A percentile compares a stretch with the other conserved stretches of the same genome.
phyloP scores from a whole-genome alignment of 2,113 vertebrate species.

The Perca fluviatilis region DNA sequence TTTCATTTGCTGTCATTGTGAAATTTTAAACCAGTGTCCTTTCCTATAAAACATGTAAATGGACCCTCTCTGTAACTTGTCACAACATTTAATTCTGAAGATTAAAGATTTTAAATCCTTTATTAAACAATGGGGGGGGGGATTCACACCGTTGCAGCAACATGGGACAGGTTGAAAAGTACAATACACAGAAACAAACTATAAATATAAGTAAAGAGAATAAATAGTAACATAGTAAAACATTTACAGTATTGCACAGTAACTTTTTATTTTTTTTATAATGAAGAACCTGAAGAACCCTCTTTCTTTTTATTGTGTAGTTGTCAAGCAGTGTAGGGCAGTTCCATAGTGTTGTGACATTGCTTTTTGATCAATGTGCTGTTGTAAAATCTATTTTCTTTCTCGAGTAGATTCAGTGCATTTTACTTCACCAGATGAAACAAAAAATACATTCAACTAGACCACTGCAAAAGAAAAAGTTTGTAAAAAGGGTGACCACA shows the following conservation, averaged over 20 bases:
- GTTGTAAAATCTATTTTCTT: conserved; percentile 14
- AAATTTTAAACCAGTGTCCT: neutral
- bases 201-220: no score
- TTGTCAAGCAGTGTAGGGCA: neutral
- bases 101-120: neutral
- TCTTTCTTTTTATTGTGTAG: conserved; percentile 2
- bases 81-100: neutral
- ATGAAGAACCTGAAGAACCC: neutral
- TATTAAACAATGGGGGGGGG: no score
- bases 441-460: neutral
- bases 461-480: neutral
- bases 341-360: neutral
- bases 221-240: no score
- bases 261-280: no score
- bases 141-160: no score
- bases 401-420: neutral
- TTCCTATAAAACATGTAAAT: conserved; percentile 24
- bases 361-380: conserved; percentile 33
- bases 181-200: no score
- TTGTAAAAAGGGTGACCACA: neutral
- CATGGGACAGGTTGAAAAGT: no score
- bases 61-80: neutral
- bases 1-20: conserved; percentile 28
- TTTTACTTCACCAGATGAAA: conserved; percentile 21
- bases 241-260: no score